Evolutionary conservation across 2,888 invertebrate species (phyloP).

Genomic region (Leptothorax acervorum): DNA sequence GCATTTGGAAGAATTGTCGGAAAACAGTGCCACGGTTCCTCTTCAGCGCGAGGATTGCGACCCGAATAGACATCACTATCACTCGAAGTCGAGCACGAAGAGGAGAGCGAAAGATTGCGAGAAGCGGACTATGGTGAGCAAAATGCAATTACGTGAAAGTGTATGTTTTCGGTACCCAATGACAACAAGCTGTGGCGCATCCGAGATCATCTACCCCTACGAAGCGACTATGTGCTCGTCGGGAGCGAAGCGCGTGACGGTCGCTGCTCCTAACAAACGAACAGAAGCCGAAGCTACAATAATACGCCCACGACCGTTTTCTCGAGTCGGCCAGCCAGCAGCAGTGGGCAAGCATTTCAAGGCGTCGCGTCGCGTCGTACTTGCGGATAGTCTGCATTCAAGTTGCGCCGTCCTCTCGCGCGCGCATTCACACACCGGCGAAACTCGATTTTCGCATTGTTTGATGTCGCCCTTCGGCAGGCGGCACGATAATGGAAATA

Average conservation of each 20-base stretch:
- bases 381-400: constrained; percentile 28
- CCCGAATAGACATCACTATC: constrained; percentile 63
- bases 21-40: background rate
- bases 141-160: constrained; percentile 81
- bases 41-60: constrained; percentile 57
- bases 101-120: background rate
- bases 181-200: constrained; percentile 50
- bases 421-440: background rate
- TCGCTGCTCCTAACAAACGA: constrained; percentile 33
- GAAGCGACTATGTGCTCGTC: background rate
- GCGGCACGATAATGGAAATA: constrained; percentile 43
- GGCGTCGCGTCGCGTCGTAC: constrained; percentile 2
- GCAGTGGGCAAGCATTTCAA: constrained; percentile 15
- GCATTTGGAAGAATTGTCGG: background rate
- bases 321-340: constrained; percentile 19
- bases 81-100: background rate
- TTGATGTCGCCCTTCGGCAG: constrained; percentile 49
- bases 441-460: constrained; percentile 50
- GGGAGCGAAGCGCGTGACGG: constrained; percentile 2
- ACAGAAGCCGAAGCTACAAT: constrained; percentile 53
- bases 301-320: constrained; percentile 54
- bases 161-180: constrained; percentile 60
- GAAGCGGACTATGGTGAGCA: constrained; percentile 72
- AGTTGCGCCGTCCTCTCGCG: constrained; percentile 37
- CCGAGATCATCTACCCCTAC: constrained; percentile 47